Percentiles rank a stretch among this genome's conserved stretches.
Conservation (phyloP, 2,113 vertebrate species). For the Naja naja region DNA sequence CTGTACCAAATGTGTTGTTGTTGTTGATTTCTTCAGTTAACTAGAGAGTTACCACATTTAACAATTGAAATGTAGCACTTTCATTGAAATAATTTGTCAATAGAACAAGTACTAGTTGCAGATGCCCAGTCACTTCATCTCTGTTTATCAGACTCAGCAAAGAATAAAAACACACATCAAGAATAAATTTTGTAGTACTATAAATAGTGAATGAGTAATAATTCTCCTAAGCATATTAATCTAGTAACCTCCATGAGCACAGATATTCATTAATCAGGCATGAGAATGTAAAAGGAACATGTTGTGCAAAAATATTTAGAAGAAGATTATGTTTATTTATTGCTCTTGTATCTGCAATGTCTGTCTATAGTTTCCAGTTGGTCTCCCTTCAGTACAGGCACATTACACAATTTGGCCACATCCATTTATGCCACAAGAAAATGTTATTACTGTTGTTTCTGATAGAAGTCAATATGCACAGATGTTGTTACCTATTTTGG, state of each 20-base stretch:
- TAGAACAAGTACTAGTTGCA: conserved; percentile 1
- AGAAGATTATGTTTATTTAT: not conserved
- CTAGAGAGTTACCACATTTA: not conserved
- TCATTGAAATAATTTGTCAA: conserved; percentile 24
- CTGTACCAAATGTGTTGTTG: not conserved
- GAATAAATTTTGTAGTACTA: not conserved
- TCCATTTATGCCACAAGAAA: not conserved
- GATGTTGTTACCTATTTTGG: not conserved
- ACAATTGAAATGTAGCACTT: not conserved
- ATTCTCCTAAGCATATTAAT: not conserved
- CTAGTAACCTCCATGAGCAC: not conserved
- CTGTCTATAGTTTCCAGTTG: not conserved
- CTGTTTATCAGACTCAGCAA: not conserved
- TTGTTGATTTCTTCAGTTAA: not conserved
- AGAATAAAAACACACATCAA: not conserved
- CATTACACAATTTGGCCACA: not conserved
- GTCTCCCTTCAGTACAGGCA: not conserved
- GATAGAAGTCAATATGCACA: not conserved
- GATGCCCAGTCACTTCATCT: accelerated
- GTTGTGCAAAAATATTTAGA: not conserved
- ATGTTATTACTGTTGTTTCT: not conserved
- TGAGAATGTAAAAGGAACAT: not conserved
- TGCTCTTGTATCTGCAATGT: not conserved
- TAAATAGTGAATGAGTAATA: not conserved
- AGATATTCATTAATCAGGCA: not conserved